These are phyloP conservation scores for Actinostola sp. DNA, from an alignment of 92 coral and sea anemone genomes.

Conservation along the genomic window DNA sequence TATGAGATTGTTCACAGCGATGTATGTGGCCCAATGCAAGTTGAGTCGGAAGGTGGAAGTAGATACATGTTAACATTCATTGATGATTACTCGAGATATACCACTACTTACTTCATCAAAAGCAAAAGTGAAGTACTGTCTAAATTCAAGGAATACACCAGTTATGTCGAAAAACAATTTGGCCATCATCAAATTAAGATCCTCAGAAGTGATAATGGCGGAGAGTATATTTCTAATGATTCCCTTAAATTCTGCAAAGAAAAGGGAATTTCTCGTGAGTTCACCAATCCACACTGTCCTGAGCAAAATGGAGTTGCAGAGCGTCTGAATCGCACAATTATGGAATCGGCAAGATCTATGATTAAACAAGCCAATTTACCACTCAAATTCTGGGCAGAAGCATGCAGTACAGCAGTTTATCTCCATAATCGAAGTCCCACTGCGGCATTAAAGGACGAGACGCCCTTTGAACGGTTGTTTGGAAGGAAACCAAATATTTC, in stretches of 20 bases:
- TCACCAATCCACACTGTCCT: conserved; percentile 65
- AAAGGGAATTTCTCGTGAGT: conserved; percentile 56
- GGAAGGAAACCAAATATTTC: conserved; percentile 53
- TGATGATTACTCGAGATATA: conserved; percentile 60
- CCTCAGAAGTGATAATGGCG: conserved; percentile 20
- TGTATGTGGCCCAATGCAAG: conserved; percentile 56
- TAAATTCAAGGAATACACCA: conserved; percentile 64
- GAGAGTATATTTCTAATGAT: conserved; percentile 34
- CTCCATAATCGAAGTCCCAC: conserved; percentile 60
- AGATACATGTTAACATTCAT: conserved; percentile 67
- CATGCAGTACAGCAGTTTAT: conserved; percentile 68
- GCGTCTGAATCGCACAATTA: conserved; percentile 54
- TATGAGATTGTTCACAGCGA: conserved; percentile 54
- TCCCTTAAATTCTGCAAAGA: conserved; percentile 53
- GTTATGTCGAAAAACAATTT: conserved; percentile 35
- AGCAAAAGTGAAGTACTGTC: conserved; percentile 58
- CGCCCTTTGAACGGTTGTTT: conserved; percentile 58
- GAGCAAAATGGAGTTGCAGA: conserved; percentile 69
- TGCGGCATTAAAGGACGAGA: conserved; percentile 43
- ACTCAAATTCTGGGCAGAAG: conserved; percentile 66
- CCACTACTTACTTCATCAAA: conserved; percentile 64
- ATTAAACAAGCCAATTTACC: conserved; percentile 58
- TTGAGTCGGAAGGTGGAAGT: conserved; percentile 63
- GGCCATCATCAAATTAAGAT: conserved; percentile 11
- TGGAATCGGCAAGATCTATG: conserved; percentile 76